These are phyloP conservation scores for Thereva nobilitata DNA, from an alignment of 2,888 invertebrate genomes.

Conservation along the genomic window DNA sequence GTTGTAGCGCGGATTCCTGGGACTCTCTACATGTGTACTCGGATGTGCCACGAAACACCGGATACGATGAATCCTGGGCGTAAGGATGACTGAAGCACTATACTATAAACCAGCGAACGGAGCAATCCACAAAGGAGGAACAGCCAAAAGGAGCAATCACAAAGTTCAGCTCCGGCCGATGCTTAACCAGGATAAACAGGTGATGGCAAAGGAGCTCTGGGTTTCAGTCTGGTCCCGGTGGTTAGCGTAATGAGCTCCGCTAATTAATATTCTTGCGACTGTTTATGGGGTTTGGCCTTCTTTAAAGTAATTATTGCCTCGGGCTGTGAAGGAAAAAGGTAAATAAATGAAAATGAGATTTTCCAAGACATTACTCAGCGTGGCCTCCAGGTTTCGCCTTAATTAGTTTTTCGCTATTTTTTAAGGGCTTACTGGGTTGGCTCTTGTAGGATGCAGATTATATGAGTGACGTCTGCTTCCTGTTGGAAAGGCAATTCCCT, in stretches of 20 bases:
- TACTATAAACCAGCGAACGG: too few relatives aligned
- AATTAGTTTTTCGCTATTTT: constrained; percentile 4
- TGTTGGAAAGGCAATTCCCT: too few relatives aligned
- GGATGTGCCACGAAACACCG: too few relatives aligned
- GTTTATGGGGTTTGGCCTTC: constrained; percentile 22
- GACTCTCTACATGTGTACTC: too few relatives aligned
- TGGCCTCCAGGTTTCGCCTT: constrained; percentile 9
- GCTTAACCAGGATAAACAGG: constrained; percentile 1
- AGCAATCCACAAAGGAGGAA: too few relatives aligned
- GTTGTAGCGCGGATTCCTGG: too few relatives aligned
- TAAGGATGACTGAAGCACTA: too few relatives aligned
- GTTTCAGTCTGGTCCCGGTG: background rate
- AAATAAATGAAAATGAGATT: constrained; percentile 21
- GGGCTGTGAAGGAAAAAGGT: constrained; percentile 1
- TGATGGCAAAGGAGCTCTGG: background rate
- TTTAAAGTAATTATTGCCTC: constrained; percentile 20
- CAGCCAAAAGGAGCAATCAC: background rate
- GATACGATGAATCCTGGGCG: too few relatives aligned
- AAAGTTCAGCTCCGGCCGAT: background rate
- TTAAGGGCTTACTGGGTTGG: background rate
- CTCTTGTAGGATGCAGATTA: constrained; percentile 10
- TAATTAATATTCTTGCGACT: constrained; percentile 26
- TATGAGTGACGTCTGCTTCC: too few relatives aligned
- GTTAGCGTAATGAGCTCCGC: constrained; percentile 19
- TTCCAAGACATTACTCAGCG: constrained; percentile 18